Evolutionary conservation across 2,888 invertebrate species (phyloP), one percentile per base, ranked within the genome.

Genomic region (Drosophila sordidapex): DNA sequence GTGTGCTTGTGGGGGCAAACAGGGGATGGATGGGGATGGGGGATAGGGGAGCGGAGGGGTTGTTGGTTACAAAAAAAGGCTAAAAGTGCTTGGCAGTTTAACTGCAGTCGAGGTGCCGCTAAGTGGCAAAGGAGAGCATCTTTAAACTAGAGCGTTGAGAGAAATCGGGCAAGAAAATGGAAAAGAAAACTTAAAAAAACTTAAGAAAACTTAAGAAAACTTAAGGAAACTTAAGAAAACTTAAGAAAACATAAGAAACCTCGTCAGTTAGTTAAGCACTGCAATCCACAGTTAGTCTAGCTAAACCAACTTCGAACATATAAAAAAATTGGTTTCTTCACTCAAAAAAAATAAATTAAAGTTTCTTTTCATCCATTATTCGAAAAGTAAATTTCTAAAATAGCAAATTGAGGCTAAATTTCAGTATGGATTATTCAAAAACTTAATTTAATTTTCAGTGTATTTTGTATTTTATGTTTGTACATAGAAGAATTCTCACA

Each of bases 51-150:
- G 2, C 2, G 0, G 2, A 49, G 35, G 25, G 59, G 49, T 52
- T 29, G 53, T 25, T 46, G 31, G 11, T 6, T 25, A 53, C 49
- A 75, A 66, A 70, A 43, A 73, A 76, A 74, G 58, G 69, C 74
- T 67, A 76, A 86, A 83, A 75, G 80, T 65, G 54, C 76, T 76
- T 76, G 72, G 60, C 67, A 72, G 71, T 65, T 88, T 69, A 82
- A 74, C 81, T 79, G 89, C 73, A 88, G 81, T 74, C 81, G 83
- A 86, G 77, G 59, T 76, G 57, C 29, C 7, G 13, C 25, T 36
- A 43, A 74, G 69, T 21, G 64, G 35, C 54, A 52, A 61, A 61
- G 53, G 54, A 58, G 57, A 58, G 40, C 46, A 51, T 58, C 53
- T 51, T 57, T n/a, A 48, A 74, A 43, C 18, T 33, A 15, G 58